Conservation (phyloP, 2,113 vertebrate genomes). For the Sula dactylatra region DNA sequence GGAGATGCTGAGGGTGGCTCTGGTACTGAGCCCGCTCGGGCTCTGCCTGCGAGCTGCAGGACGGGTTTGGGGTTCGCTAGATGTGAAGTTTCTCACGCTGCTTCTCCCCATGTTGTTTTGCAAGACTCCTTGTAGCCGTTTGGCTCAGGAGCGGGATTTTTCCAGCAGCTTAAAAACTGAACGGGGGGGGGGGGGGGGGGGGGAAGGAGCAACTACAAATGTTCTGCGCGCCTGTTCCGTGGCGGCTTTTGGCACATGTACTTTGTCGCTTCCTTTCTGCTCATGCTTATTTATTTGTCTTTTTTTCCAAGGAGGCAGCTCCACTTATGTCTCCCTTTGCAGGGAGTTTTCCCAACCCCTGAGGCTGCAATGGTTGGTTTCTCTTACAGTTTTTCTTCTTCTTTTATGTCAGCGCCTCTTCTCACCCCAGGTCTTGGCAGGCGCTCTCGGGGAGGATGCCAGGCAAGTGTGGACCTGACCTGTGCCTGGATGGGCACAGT, state of each 20-base stretch:
- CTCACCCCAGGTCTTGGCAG: neutral
- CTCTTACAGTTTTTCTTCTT: neutral
- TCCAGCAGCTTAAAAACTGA: neutral
- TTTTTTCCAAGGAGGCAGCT: neutral
- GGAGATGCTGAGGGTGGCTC: neutral
- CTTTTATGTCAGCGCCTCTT: rapidly evolving
- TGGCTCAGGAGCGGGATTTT: neutral
- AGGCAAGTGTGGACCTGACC: neutral
- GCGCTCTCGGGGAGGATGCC: rapidly evolving
- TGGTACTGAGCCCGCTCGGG: rapidly evolving
- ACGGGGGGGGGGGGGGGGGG: neutral
- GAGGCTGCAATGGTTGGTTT: neutral
- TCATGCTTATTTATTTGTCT: neutral
- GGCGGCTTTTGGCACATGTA: neutral
- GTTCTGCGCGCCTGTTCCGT: rapidly evolving
- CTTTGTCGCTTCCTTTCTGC: neutral
- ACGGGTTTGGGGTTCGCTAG: rapidly evolving
- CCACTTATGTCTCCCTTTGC: neutral
- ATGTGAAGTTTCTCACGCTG: rapidly evolving
- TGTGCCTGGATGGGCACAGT: neutral
- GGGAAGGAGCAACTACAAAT: rapidly evolving
- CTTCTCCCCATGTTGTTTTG: neutral
- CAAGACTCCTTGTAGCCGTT: rapidly evolving
- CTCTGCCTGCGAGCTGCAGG: neutral
- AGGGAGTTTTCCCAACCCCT: neutral